These are phyloP conservation scores for Xestia ashworthii DNA, from an alignment of 2,888 invertebrate genomes.

Conservation along the genomic window DNA sequence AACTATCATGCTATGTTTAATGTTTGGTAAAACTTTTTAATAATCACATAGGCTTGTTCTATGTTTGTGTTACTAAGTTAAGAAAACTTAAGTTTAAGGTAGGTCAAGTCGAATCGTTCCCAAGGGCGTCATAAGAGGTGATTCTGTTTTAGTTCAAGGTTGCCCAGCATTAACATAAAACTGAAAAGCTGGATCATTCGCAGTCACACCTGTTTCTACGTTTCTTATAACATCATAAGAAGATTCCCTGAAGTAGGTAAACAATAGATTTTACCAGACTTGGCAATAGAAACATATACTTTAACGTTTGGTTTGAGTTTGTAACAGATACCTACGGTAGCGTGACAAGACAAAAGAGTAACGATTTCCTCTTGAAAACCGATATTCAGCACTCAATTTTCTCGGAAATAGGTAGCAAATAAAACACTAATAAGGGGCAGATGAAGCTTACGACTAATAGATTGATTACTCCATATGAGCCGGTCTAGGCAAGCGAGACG, in stretches of 20 bases:
- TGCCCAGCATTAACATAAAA: slow-evolving; percentile 4
- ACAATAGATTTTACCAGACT: slow-evolving; percentile 7
- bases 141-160: slow-evolving; percentile 10
- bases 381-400: slow-evolving; percentile 32
- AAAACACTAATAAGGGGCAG: slow-evolving; percentile 64
- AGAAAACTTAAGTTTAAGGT: slow-evolving; percentile 22
- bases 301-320: slow-evolving; percentile 7
- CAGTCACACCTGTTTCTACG: not conserved
- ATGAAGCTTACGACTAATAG: slow-evolving; percentile 68
- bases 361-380: not conserved
- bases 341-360: slow-evolving; percentile 3
- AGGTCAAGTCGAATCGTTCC: slow-evolving; percentile 20
- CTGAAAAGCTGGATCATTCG: not conserved
- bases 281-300: not conserved
- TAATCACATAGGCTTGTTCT: not conserved
- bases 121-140: not conserved
- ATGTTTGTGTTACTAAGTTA: not conserved
- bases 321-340: not conserved
- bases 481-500: slow-evolving; percentile 64
- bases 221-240: not conserved
- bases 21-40: slow-evolving; percentile 1
- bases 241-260: slow-evolving; percentile 5
- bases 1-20: not conserved
- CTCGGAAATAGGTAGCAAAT: slow-evolving; percentile 57
- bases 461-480: slow-evolving; percentile 70